These are phyloP conservation scores for Synodontis membranacea DNA, from an alignment of 2,113 vertebrate genomes.

Conservation along the genomic window DNA sequence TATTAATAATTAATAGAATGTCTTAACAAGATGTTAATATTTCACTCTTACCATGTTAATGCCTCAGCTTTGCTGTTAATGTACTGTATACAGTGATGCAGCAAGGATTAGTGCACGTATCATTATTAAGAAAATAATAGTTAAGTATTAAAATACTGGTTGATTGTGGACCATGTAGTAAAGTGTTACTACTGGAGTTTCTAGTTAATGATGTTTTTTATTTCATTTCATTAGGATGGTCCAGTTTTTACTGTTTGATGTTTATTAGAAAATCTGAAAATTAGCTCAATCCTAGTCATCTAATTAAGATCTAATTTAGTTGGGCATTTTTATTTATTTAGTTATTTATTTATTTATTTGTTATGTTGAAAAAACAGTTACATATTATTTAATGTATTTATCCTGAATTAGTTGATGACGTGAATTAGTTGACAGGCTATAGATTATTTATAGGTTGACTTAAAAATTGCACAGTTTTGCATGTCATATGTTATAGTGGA, in stretches of 20 bases:
- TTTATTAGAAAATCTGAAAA: background rate
- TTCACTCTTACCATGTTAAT: background rate
- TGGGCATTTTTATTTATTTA: background rate
- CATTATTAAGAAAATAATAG: background rate
- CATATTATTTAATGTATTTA: background rate
- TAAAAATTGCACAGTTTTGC: background rate
- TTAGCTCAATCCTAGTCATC: background rate
- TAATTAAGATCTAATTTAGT: background rate
- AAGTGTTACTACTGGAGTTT: background rate
- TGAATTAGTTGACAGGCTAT: background rate
- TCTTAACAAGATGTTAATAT: background rate
- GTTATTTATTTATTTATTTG: fast-evolving
- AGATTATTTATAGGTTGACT: background rate
- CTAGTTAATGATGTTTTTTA: background rate
- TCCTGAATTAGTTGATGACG: too few species aligned
- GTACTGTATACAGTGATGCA: background rate
- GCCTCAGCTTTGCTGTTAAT: background rate
- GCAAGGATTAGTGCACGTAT: background rate
- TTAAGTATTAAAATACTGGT: background rate
- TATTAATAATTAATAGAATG: background rate
- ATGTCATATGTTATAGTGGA: background rate
- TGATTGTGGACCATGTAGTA: background rate
- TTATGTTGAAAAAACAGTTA: background rate
- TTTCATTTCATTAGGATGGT: background rate
- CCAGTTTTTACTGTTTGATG: background rate